A percentile compares a stretch with the other conserved stretches of the same genome.
Conservation (phyloP, 2,797 vertebrate genomes). For the Xenentodon cancila region DNA sequence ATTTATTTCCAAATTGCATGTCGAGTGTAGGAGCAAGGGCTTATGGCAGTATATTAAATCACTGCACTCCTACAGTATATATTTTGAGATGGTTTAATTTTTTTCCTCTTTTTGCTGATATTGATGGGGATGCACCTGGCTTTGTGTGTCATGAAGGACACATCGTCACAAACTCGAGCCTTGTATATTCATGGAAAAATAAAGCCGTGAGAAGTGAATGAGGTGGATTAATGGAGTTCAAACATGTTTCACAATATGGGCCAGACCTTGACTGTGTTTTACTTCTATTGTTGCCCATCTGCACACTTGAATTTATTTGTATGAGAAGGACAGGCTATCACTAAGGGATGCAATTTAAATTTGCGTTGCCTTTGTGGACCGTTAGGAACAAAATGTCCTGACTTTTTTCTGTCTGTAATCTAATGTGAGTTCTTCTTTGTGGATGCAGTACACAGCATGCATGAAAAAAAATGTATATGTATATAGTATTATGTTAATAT, state of each 20-base stretch:
- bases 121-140: slow-evolving; percentile 83
- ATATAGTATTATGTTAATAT: too few species aligned
- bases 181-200: slow-evolving; percentile 79
- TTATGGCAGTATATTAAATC: slow-evolving; percentile 88
- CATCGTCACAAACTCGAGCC: slow-evolving; percentile 77
- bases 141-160: slow-evolving; percentile 84
- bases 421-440: slow-evolving; percentile 17
- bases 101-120: slow-evolving; percentile 79
- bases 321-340: slow-evolving; percentile 66
- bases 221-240: slow-evolving; percentile 78
- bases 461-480: not conserved
- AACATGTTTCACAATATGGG: slow-evolving; percentile 69
- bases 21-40: slow-evolving; percentile 84
- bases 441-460: slow-evolving; percentile 13
- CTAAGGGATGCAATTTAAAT: slow-evolving; percentile 61
- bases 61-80: slow-evolving; percentile 81
- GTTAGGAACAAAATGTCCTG: slow-evolving; percentile 52
- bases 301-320: slow-evolving; percentile 74
- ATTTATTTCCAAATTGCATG: slow-evolving; percentile 91
- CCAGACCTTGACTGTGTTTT: slow-evolving; percentile 78
- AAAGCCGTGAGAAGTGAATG: slow-evolving; percentile 75
- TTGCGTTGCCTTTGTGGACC: slow-evolving; percentile 49
- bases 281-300: slow-evolving; percentile 63
- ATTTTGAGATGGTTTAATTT: slow-evolving; percentile 85
- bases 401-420: slow-evolving; percentile 25